Percentiles rank a stretch among this genome's conserved stretches.
phyloP scores from a whole-genome alignment of 2,888 invertebrate species.

The Tenodera sinensis region DNA sequence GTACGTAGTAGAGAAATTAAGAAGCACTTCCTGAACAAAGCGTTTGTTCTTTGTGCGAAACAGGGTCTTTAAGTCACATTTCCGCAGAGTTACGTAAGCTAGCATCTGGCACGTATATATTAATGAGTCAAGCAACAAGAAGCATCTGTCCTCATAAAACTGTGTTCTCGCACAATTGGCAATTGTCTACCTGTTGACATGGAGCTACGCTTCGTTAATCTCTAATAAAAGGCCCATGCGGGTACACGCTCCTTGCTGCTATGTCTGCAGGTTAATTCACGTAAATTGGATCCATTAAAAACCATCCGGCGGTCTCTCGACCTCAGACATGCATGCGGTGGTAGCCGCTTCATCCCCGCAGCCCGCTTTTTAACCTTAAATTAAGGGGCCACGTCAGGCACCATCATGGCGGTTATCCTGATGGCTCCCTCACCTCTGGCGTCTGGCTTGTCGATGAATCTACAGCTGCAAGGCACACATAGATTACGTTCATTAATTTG shows the following conservation, averaged over 20 bases:
- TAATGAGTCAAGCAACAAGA: no score
- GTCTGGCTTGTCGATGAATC: background rate
- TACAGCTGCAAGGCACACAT: no score
- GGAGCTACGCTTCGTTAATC: background rate
- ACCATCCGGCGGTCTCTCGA: slow-evolving; percentile 2
- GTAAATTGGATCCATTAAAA: slow-evolving; percentile 20
- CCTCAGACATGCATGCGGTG: background rate
- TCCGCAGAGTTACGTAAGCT: no score
- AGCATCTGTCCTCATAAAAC: no score
- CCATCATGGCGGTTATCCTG: slow-evolving; percentile 12
- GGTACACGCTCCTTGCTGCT: background rate
- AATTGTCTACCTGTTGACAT: background rate
- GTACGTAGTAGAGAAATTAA: no score
- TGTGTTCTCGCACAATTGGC: no score
- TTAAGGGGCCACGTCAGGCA: slow-evolving; percentile 16
- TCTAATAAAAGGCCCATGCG: background rate
- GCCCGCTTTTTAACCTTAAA: slow-evolving; percentile 11
- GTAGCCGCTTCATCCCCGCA: background rate
- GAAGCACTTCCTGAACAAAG: no score
- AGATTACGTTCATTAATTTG: no score
- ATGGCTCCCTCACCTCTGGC: slow-evolving; percentile 5
- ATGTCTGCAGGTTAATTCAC: slow-evolving; percentile 18
- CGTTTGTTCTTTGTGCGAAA: no score
- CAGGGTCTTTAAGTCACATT: no score
- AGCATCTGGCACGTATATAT: no score